Base-by-base conservation (phyloP, 2,797 vertebrate species). In the Alosa sapidissima region DNA sequence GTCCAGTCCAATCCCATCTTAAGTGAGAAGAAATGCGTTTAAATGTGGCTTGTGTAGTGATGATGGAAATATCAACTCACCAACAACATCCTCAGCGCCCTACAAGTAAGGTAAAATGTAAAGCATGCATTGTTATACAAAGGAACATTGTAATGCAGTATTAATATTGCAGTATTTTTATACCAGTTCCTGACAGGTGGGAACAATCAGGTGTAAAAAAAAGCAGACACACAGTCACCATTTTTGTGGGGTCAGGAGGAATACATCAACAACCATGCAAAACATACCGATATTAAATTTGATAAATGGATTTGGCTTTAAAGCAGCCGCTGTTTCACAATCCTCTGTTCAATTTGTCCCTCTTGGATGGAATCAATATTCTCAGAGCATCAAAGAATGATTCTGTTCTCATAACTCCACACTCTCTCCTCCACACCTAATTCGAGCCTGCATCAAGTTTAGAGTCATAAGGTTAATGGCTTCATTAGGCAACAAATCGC, bases 381-480 rank as follows among this genome's bases (percentile, higher is more conserved):
- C 87, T 89, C 87, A 84, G 78, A 89, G 58, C 19, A 45, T 85
- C 85, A 19, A 52, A 85, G 14, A 55, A 55, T 88, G 91, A 91
- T 92, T 88, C 89, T 86, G 83, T 89, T 86, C 89, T 93, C 86
- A 90, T 90, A 88, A 86, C 84, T 82, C 89, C 83, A 85, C 89
- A 90, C 91, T 90, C 87, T 87, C 90, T 58, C 81, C 88, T 90
- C 87, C 93, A 94, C 91, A 89, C 92, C 94, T 94, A 94, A 93
- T 90, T 94, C 87, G 93, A 90, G 87, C 93, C 86, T 85, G 91
- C 90, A 94, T 95, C 91, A 93, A 88, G 92, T 95, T 92, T 88
- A 89, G 92, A 92, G 92, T 93, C 93, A 89, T 93, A 93, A 93
- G 93, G 93, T 95, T 95, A 95, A 95, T 95, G 94, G 93, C 89